phyloP scores from a whole-genome alignment of 1,140 invertebrate species.

The Hormaphis cornu region DNA sequence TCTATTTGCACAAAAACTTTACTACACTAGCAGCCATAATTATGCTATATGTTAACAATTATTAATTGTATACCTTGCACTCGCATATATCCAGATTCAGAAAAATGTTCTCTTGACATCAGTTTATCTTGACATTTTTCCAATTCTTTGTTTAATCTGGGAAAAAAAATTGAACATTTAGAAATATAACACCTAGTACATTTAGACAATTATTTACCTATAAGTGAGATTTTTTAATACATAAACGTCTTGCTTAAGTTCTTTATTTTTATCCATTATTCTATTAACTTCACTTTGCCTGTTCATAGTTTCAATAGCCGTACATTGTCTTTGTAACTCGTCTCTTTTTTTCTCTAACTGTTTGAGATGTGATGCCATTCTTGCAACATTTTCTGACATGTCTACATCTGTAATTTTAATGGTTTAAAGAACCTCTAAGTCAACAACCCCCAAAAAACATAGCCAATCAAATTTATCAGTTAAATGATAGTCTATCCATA shows the following conservation, averaged over 20 bases:
- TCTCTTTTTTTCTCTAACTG: slow-evolving; percentile 28
- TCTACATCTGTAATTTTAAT: slow-evolving; percentile 14
- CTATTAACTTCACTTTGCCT: slow-evolving; percentile 23
- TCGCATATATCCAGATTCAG: slow-evolving; percentile 3
- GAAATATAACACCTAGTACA: no score
- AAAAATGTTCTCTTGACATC: not conserved
- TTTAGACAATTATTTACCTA: slow-evolving; percentile 40
- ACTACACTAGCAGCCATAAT: no score
- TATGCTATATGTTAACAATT: no score
- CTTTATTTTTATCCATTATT: slow-evolving; percentile 36
- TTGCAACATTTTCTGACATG: slow-evolving; percentile 27
- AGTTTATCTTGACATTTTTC: slow-evolving; percentile 57
- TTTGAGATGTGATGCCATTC: slow-evolving; percentile 22
- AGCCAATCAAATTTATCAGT: no score
- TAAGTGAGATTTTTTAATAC: slow-evolving; percentile 59
- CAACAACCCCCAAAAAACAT: no score
- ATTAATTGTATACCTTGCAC: slow-evolving; percentile 1
- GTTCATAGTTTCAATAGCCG: slow-evolving; percentile 16
- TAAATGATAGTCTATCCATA: not conserved
- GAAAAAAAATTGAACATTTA: slow-evolving; percentile 38
- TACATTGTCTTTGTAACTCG: slow-evolving; percentile 21
- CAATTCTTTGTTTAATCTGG: slow-evolving; percentile 54
- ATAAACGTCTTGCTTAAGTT: slow-evolving; percentile 50
- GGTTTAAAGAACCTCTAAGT: no score
- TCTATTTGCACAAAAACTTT: no score